These are phyloP conservation scores for Rostratula benghalensis DNA, from an alignment of 2,113 vertebrate species.

Conservation along the genomic window DNA sequence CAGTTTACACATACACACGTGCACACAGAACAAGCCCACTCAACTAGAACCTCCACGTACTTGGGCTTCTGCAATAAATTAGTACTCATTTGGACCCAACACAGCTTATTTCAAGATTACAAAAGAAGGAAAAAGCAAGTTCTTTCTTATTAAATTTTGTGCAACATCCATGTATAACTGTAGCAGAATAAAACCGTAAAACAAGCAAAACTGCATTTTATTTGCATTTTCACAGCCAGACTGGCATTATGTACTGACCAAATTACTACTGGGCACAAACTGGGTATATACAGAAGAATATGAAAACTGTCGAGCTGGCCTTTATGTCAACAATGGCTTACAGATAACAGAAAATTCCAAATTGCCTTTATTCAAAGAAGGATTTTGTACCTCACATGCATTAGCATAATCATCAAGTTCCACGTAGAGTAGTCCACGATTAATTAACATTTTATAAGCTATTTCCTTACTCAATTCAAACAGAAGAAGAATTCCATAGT, in stretches of 20 bases:
- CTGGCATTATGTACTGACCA: not conserved
- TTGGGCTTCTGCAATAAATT: not conserved
- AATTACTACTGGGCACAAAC: not conserved
- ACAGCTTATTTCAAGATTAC: not conserved
- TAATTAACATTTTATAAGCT: conserved; percentile 74
- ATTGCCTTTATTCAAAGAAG: not conserved
- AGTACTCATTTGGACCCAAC: not conserved
- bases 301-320: not conserved
- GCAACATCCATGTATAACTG: not conserved
- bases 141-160: not conserved
- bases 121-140: not conserved
- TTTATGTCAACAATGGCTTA: not conserved
- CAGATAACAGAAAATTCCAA: not conserved
- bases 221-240: not conserved
- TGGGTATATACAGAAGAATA: not conserved
- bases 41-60: not conserved
- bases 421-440: conserved; percentile 75
- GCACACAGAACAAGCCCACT: not conserved
- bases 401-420: conserved; percentile 66
- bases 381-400: conserved; percentile 75
- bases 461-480: conserved; percentile 69
- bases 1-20: not conserved
- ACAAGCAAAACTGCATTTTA: not conserved
- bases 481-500: conserved; percentile 78
- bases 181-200: not conserved